Percentiles rank a stretch among this genome's conserved stretches.
These are phyloP conservation scores for Bagarius yarrelli DNA, from an alignment of 2,113 vertebrate species.

Conservation along the genomic window DNA sequence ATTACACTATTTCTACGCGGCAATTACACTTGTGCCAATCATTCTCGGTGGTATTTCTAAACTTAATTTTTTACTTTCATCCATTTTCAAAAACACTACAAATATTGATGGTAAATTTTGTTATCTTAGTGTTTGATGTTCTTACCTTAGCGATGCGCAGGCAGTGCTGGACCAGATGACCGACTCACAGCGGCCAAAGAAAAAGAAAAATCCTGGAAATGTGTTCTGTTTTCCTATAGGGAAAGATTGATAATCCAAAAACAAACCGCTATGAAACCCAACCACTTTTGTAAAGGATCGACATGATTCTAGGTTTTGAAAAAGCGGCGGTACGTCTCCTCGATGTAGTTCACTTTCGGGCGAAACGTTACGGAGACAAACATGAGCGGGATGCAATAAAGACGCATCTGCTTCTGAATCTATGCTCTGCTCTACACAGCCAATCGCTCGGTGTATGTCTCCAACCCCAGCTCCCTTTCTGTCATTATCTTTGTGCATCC, in stretches of 20 bases:
- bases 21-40: background rate
- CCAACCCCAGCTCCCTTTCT: conserved; percentile 69
- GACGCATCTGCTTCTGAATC: background rate
- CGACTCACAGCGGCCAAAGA: conserved; percentile 7
- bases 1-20: background rate
- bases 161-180: conserved; percentile 21
- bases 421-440: conserved; percentile 29
- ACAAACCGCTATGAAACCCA: conserved; percentile 12
- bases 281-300: conserved; percentile 29
- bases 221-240: conserved; percentile 1
- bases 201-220: conserved; percentile 31
- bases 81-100: background rate
- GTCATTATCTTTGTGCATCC: conserved; percentile 77
- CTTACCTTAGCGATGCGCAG: conserved; percentile 43
- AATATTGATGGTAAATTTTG: background rate
- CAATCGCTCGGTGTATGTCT: conserved; percentile 53
- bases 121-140: background rate
- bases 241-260: conserved; percentile 36
- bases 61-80: background rate
- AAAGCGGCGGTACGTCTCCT: conserved; percentile 13
- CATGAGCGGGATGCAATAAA: conserved; percentile 9
- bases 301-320: conserved; percentile 24
- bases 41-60: background rate
- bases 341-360: conserved; percentile 29
- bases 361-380: conserved; percentile 17